A percentile compares a stretch with the other conserved stretches of the same genome.
These are phyloP conservation scores for Thaumatotibia leucotreta DNA, from an alignment of 1,140 invertebrate genomes.

Conservation along the genomic window DNA sequence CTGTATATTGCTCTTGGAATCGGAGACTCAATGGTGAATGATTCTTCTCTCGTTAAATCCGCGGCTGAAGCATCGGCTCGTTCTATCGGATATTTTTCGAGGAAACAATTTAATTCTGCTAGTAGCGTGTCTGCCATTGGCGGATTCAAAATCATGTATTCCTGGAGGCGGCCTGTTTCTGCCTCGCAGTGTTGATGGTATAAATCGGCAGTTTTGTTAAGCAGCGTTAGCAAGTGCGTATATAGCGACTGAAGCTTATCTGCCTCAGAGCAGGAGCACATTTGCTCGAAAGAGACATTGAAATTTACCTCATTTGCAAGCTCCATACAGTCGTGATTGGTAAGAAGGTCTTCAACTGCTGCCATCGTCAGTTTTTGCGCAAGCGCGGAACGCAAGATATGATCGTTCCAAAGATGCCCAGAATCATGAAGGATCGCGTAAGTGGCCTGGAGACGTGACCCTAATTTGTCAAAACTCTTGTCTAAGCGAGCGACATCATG, in stretches of 20 bases:
- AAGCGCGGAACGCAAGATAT: slow-evolving; percentile 43
- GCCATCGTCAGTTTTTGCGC: slow-evolving; percentile 51
- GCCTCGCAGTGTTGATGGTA: slow-evolving; percentile 40
- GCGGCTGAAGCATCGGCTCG: neutral
- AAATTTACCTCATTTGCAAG: slow-evolving; percentile 50
- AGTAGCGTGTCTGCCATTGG: slow-evolving; percentile 37
- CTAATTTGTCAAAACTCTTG: slow-evolving; percentile 42
- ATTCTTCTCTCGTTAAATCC: neutral
- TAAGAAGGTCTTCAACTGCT: slow-evolving; percentile 52
- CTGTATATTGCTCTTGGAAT: slow-evolving; percentile 41
- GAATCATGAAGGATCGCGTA: slow-evolving; percentile 46
- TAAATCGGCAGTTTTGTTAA: slow-evolving; percentile 36
- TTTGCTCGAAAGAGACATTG: slow-evolving; percentile 50
- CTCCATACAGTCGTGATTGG: slow-evolving; percentile 42
- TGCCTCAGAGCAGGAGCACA: slow-evolving; percentile 35
- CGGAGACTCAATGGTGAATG: slow-evolving; percentile 12
- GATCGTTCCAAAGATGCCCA: slow-evolving; percentile 48
- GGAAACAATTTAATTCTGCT: slow-evolving; percentile 47
- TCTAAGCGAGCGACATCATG: slow-evolving; percentile 27
- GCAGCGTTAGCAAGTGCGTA: slow-evolving; percentile 26
- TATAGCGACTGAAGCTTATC: slow-evolving; percentile 47
- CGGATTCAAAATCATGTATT: slow-evolving; percentile 41
- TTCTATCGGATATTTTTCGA: slow-evolving; percentile 44
- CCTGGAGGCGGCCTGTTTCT: slow-evolving; percentile 45
- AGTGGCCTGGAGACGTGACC: slow-evolving; percentile 41